Evolutionary conservation across 2,113 vertebrate species (phyloP), one percentile per base, ranked within the genome.

Genomic region (Heterocephalus glaber): DNA sequence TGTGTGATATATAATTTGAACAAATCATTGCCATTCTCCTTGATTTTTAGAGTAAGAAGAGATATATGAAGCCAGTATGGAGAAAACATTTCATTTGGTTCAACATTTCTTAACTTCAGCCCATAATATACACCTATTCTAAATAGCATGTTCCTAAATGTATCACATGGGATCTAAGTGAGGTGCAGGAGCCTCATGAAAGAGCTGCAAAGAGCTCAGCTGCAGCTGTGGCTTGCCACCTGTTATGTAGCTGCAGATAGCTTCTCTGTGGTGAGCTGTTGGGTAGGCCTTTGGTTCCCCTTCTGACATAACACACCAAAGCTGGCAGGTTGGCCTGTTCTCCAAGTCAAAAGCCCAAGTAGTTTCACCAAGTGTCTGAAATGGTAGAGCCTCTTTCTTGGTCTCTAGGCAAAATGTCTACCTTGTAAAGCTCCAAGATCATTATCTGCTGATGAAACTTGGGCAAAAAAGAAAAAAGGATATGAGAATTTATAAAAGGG

Each of bases 201-300:
- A 49, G 1, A 60, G 54, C 24, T 56, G 5, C 61, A 66, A 26
- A n/a, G 30, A 82, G 7, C 1, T 89, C 56, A 58, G 28, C 47
- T 58, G 38, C 5, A 38, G 3, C 35, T 92, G 84, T 38, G 41
- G 66, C 49, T 89, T 92, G 26, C 54, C 65, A 19, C 0, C 11
- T 60, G 26, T n/a, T 56, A 2, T 1, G n/a, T 16, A 41, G n/a
- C 81, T 87, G 52, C 33, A 70, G 94, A 80, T 16, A 86, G 72
- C 77, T 44, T 94, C 54, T 86, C 61, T 92, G 89, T 89, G 95
- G 93, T 91, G n/a, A 94, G 61, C n/a, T 66, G 1, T 3, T 76
- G 61, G 35, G 54, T 38, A 4, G 58, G 2, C 6, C 2, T 63
- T 65, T 66, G 54, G 74, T 89, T 94, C 19, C 86, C 8, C 44